Percentiles rank a stretch among this genome's conserved stretches.
Conservation (phyloP, 2,113 vertebrate genomes). For the Condylura cristata region DNA sequence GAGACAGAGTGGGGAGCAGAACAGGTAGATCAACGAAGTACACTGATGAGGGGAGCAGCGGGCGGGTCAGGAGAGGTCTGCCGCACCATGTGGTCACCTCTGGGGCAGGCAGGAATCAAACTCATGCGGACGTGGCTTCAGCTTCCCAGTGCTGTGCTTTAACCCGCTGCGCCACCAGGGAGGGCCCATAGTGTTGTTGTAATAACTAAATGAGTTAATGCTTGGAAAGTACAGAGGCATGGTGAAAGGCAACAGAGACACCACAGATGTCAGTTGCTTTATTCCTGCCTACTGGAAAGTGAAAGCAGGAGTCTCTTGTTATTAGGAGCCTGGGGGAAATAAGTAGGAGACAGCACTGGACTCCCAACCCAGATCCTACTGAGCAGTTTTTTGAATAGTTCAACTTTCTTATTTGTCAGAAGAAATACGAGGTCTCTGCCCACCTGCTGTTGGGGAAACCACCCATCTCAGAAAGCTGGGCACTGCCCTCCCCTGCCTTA, state of each 20-base stretch:
- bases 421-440: background rate
- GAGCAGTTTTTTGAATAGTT: background rate
- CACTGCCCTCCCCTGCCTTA: slow-evolving; percentile 59
- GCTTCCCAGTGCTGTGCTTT: no score
- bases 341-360: background rate
- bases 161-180: no score
- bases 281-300: no score
- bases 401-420: background rate
- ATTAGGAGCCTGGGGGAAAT: rapidly evolving
- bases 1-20: no score
- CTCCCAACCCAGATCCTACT: background rate
- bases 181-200: rapidly evolving
- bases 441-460: background rate
- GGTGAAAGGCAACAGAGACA: rapidly evolving
- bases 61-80: no score
- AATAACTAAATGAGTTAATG: background rate
- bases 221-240: background rate
- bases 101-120: no score
- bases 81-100: no score
- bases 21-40: no score
- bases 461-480: rapidly evolving
- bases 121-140: no score
- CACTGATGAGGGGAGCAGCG: no score
- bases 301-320: rapidly evolving
- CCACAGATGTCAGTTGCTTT: rapidly evolving